Evolutionary conservation across 2,113 vertebrate species (phyloP), one percentile per base, ranked within the genome.

Genomic region (Macrotis lagotis): DNA sequence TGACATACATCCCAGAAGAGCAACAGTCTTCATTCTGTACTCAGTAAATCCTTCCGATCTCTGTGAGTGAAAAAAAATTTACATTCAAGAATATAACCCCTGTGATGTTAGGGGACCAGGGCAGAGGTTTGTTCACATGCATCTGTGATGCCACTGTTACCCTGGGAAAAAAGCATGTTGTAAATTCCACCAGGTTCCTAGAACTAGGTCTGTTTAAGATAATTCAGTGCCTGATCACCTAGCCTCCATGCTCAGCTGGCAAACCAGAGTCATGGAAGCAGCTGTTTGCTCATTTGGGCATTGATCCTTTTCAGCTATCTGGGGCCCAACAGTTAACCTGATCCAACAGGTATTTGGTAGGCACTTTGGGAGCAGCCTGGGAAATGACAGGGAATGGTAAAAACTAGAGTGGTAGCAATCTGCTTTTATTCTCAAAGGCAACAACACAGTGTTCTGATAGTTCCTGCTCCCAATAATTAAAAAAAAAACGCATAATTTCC

Each of bases 311-410:
- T 55, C 48, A 96, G 92, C 59, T n/a, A 0, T n/a, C 89, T 50
- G 22, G 90, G 47, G 48, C 31, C 10, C 50, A 91, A 91, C 83
- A 83, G 66, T 94, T 94, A 90, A 95, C 50, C 92, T 91, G 92
- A 93, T 48, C 89, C 93, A 93, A 97, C 90, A 95, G 94, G 97
- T 96, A 96, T 96, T 92, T 95, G 92, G 8, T 31, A 95, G 95
- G 92, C 90, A 55, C 48, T 94, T 8, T 28, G 93, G 93, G 94
- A 90, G 47, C 83, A 0, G 12, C 92, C 9, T 55, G 48, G 94
- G 90, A 96, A 96, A 95, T 83, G 37, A 91, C 91, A 83, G 95
- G 90, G 89, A 50, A 91, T 25, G 89, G 89, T 31, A 16, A 92
- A 91, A 94, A 16, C 37, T 37, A 83, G 37, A 16, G 66, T 44